These are phyloP conservation scores for Coreoperca whiteheadi DNA, from an alignment of 2,113 vertebrate genomes.

Conservation along the genomic window DNA sequence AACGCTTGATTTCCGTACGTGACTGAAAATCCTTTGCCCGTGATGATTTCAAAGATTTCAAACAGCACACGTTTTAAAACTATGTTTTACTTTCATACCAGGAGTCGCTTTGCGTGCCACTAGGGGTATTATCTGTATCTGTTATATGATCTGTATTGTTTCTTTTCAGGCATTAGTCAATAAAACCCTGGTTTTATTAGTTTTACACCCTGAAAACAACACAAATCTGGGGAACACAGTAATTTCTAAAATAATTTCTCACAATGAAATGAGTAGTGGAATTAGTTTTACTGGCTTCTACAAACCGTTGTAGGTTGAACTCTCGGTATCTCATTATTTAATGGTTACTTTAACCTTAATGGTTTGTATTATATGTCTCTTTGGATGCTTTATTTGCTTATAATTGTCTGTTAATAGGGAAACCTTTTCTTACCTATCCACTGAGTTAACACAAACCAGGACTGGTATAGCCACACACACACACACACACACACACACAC, in stretches of 20 bases:
- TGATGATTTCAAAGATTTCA: not conserved
- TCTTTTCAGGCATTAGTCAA: not conserved
- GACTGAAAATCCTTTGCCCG: not conserved
- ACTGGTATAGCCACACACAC: not conserved
- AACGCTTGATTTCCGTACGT: no score
- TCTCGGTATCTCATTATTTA: not conserved
- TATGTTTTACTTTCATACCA: not conserved
- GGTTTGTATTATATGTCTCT: not conserved
- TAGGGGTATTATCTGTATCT: not conserved
- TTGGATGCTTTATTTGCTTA: not conserved
- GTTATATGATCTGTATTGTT: no score
- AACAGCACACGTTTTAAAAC: not conserved
- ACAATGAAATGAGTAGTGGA: not conserved
- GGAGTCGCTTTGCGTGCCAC: not conserved
- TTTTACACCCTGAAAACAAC: not conserved
- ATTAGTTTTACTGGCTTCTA: not conserved
- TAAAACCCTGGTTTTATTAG: not conserved
- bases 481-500: not conserved
- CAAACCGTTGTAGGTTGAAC: not conserved
- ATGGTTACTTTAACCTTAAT: no score
- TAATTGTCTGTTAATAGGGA: not conserved
- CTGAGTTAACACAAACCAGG: not conserved
- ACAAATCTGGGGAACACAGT: not conserved
- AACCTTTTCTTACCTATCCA: not conserved
- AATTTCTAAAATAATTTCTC: not conserved